A percentile compares a stretch with the other conserved stretches of the same genome.
Evolutionary conservation across 2,797 vertebrate genomes (phyloP).

Genomic region (Bovichtus diacanthus): DNA sequence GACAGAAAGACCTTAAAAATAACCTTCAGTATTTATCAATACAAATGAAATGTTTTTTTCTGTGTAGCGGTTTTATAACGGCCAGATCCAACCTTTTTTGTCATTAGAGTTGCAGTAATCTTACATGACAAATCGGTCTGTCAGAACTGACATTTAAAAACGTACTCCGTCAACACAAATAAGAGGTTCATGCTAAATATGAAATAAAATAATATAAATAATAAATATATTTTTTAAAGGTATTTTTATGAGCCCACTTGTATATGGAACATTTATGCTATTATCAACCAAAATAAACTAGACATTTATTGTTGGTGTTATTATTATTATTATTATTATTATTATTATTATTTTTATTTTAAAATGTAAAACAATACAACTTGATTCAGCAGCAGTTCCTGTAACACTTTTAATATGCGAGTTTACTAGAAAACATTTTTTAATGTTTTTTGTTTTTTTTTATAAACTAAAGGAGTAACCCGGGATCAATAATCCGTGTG

Average conservation of each 20-base stretch:
- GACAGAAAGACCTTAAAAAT: neutral
- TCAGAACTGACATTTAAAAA: neutral
- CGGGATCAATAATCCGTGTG: neutral
- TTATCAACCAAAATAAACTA: too few species aligned
- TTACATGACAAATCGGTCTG: neutral
- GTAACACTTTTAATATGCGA: neutral
- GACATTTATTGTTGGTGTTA: too few species aligned
- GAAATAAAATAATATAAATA: too few species aligned
- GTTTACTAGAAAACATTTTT: neutral
- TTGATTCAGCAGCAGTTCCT: neutral
- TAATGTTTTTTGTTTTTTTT: too few species aligned
- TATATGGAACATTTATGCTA: neutral
- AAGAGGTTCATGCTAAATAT: too few species aligned
- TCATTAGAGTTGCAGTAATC: neutral
- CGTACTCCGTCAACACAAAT: neutral
- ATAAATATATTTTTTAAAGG: neutral
- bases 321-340: too few species aligned
- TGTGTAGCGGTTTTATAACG: neutral
- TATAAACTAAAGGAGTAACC: neutral
- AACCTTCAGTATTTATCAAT: neutral
- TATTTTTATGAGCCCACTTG: neutral
- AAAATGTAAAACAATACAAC: neutral
- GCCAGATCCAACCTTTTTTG: neutral
- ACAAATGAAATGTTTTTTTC: neutral
- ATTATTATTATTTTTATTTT: neutral